Percentiles rank a stretch among this genome's conserved stretches.
Conservation (phyloP, 2,797 vertebrate species). For the Podarcis lilfordi region DNA sequence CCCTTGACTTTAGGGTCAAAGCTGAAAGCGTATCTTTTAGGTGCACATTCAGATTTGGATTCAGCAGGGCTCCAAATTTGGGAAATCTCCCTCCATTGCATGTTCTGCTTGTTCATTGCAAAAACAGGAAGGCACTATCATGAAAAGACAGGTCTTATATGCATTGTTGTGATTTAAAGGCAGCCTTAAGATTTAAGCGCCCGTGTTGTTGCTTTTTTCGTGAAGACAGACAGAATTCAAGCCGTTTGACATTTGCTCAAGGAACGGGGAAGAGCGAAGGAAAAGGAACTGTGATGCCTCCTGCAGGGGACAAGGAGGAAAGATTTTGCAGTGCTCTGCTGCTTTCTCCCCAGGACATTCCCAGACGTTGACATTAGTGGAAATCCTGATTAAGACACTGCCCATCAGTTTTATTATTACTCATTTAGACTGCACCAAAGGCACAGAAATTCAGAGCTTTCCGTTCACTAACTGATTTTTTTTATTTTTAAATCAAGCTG, state of each 20-base stretch:
- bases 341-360: constrained; percentile 19
- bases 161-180: not conserved
- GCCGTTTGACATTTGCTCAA: not conserved
- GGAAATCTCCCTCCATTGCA: no score
- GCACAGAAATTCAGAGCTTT: not conserved
- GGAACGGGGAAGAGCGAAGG: not conserved
- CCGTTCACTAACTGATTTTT: not conserved
- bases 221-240: not conserved
- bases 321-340: not conserved
- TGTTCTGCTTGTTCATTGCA: not conserved
- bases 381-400: not conserved
- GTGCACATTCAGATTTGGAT: no score
- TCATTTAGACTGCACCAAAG: not conserved
- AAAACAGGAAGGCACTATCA: not conserved
- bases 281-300: not conserved
- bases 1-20: no score
- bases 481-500: not conserved
- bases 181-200: not conserved
- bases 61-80: no score
- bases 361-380: constrained; percentile 22
- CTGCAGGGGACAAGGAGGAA: not conserved
- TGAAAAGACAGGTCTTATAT: not conserved
- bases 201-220: not conserved
- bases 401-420: not conserved
- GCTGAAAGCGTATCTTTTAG: no score